Conservation (phyloP, 2,888 invertebrate species). For the Harmothoe impar region DNA sequence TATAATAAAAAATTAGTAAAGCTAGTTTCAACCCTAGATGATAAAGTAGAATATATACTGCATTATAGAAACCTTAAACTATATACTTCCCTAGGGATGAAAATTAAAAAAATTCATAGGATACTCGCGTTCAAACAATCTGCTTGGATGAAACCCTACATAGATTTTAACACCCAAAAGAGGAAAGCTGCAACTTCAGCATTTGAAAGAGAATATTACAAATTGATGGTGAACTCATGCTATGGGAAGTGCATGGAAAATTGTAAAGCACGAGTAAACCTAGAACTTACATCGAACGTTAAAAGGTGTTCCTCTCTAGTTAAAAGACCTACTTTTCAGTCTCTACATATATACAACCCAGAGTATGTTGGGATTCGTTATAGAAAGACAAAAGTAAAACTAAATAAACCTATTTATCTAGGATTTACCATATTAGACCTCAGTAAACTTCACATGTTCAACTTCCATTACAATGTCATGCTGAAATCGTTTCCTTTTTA, state of each 20-base stretch:
- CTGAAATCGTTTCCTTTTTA: background rate
- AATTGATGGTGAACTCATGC: background rate
- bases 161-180: background rate
- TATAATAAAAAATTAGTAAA: background rate
- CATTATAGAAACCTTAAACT: background rate
- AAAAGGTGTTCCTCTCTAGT: background rate
- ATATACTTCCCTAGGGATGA: background rate
- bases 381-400: background rate
- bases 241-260: background rate
- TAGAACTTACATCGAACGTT: background rate
- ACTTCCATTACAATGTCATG: background rate
- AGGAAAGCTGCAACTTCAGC: background rate
- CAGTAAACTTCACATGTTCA: background rate
- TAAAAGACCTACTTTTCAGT: background rate
- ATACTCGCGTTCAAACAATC: background rate
- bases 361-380: background rate
- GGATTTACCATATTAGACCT: background rate
- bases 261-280: background rate
- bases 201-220: background rate
- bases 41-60: background rate
- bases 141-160: background rate
- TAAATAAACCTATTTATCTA: constrained; percentile 6
- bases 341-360: background rate
- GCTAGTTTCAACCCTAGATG: background rate
- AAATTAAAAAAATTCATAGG: background rate